Percentiles rank a stretch among this genome's conserved stretches.
Evolutionary conservation across 2,797 vertebrate genomes (phyloP).

Genomic region (Parauchenoglanis punctatus): DNA sequence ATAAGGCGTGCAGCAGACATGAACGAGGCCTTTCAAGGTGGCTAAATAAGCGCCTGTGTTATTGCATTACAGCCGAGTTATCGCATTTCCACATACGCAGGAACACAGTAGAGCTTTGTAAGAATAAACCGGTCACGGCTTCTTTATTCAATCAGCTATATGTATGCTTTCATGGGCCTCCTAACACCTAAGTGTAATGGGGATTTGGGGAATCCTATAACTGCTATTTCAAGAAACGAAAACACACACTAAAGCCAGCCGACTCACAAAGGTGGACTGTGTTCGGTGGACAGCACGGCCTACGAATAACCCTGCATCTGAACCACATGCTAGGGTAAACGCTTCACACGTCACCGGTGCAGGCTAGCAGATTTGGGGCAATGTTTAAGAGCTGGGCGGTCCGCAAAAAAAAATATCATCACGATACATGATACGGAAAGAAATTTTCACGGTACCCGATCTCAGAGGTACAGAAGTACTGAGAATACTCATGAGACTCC

Average conservation of each 20-base stretch:
- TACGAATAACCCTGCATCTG: conserved; percentile 7
- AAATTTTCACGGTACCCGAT: not conserved
- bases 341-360: not conserved
- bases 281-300: conserved; percentile 4
- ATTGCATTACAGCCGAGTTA: conserved; percentile 61
- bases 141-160: conserved; percentile 58
- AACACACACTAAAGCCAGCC: conserved; percentile 28
- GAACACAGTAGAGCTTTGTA: conserved; percentile 62
- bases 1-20: not conserved
- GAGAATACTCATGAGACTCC: not conserved
- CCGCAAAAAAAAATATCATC: not conserved
- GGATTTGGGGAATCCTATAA: conserved; percentile 54
- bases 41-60: conserved; percentile 52
- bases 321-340: not conserved
- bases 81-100: conserved; percentile 58
- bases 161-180: conserved; percentile 49
- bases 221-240: conserved; percentile 51
- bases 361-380: not conserved
- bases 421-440: not conserved
- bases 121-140: conserved; percentile 54
- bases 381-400: not conserved
- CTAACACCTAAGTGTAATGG: conserved; percentile 55
- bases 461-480: not conserved
- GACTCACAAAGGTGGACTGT: conserved; percentile 25
- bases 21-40: conserved; percentile 54